Conservation (phyloP, 2,797 vertebrate species). For the Cynodonichthys magdalenae region DNA sequence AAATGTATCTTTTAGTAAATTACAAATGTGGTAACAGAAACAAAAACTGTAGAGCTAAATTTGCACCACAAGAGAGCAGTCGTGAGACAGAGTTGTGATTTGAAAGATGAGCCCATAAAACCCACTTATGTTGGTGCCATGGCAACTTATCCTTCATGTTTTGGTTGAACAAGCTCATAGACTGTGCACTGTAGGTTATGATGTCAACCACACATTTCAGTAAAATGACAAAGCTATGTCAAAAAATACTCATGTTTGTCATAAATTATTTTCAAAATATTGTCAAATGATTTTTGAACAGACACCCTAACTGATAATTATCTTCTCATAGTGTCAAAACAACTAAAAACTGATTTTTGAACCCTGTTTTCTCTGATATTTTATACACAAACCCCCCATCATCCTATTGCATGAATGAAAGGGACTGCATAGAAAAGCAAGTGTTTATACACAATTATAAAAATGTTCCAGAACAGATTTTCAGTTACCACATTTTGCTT, state of each 20-base stretch:
- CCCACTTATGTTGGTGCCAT: conserved; percentile 7
- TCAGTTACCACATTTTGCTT: conserved; percentile 46
- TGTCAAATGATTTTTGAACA: too few relatives aligned
- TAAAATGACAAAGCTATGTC: background rate
- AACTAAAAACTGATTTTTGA: accelerated
- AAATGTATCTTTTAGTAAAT: conserved; percentile 18
- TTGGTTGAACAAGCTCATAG: background rate
- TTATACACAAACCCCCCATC: background rate
- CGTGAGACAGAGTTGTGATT: conserved; percentile 18
- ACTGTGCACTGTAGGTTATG: conserved; percentile 7
- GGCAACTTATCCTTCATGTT: conserved; percentile 17
- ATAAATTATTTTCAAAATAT: too few relatives aligned
- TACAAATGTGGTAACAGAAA: background rate
- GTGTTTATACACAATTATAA: conserved; percentile 5
- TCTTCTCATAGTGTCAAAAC: too few relatives aligned
- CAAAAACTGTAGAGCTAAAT: conserved; percentile 11
- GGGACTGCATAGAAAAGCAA: background rate
- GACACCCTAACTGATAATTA: background rate
- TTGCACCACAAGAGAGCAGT: conserved; percentile 61
- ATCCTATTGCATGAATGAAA: background rate
- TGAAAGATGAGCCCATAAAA: conserved; percentile 13
- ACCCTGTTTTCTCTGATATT: background rate
- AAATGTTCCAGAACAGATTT: conserved; percentile 17
- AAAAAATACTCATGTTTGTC: too few relatives aligned
- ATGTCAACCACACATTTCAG: conserved; percentile 4